phyloP scores from a whole-genome alignment of 2,113 vertebrate species.

The Pachyramphus minor region DNA sequence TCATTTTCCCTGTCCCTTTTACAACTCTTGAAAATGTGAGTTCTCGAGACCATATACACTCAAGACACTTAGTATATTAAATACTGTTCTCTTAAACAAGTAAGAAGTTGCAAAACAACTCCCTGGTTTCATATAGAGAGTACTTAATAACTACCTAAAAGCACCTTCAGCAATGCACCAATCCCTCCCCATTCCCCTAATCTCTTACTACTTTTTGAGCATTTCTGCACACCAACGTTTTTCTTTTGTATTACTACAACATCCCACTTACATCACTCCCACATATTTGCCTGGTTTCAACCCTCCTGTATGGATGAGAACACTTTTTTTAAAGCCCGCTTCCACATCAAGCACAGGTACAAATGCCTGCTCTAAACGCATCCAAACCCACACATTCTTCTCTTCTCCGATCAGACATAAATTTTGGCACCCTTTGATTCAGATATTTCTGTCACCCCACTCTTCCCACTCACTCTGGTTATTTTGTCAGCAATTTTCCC shows the following conservation, averaged over 20 bases:
- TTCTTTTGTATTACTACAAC: neutral
- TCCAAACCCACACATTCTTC: neutral
- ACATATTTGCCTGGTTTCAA: neutral
- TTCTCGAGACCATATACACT: neutral
- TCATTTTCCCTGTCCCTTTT: neutral
- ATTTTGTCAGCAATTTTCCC: neutral
- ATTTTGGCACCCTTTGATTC: neutral
- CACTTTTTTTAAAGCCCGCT: neutral
- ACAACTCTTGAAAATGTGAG: neutral
- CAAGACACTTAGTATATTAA: neutral
- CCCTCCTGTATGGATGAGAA: neutral
- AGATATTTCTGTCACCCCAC: neutral
- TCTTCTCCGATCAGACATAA: neutral
- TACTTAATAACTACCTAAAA: neutral
- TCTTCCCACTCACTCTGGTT: neutral
- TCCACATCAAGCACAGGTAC: neutral
- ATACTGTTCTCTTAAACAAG: neutral
- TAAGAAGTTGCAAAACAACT: neutral
- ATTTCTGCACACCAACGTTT: neutral
- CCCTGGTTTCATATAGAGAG: neutral
- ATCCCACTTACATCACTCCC: neutral
- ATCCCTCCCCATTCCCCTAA: neutral
- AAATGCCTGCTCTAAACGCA: neutral
- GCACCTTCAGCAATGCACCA: neutral
- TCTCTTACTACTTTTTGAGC: neutral